Evolutionary conservation across 2,113 vertebrate species (phyloP), one percentile per base, ranked within the genome.

Genomic region (Mesoclemmys tuberculata): DNA sequence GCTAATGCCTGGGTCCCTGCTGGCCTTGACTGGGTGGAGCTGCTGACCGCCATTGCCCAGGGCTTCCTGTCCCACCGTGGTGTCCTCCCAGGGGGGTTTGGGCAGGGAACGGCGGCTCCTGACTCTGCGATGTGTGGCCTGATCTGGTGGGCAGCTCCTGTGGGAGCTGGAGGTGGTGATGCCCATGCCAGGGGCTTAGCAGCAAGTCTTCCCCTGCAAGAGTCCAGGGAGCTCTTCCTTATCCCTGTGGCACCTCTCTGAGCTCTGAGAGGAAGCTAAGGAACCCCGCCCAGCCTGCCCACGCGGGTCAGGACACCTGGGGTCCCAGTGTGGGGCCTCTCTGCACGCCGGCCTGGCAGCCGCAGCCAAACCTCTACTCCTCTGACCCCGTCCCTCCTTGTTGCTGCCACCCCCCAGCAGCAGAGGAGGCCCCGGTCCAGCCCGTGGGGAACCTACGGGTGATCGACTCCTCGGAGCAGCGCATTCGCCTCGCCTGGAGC

Each of bases 401-500:
- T 2, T 21, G 1, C 0, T 8, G 38, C 38, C 87, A 52, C 16
- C 94, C 78, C 10, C 41, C 80, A 12, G 2, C 52, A 97, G 98
- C 97, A 0, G 94, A 97, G 2, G 94, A 90, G 51, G 80, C 86
- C 1, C 77, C 89, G 0, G 35, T 75, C 2, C 51, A 82, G 10
- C 54, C 96, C 0, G 82, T 98, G 77, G 97, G 98, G 4, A 96
- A 94, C 18, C 94, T 99, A 55, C 98, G 88, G 4, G 97, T 99
- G 46, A 95, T 90, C 0, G 97, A 98, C 68, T 96, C 97, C 2
- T 96, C 95, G 0, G 94, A 96, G 51, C 92, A 87, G 4, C 96
- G 48, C 2, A 92, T 99, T 84, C 97, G 93, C 46, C 93, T 99
- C 52, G 84, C 83, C 90, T 99, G 99, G 99, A 97, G 95, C 56